Percentiles rank a stretch among this genome's conserved stretches.
Conservation (phyloP, 2,113 vertebrate genomes). For the Chloroceryle aenea region DNA sequence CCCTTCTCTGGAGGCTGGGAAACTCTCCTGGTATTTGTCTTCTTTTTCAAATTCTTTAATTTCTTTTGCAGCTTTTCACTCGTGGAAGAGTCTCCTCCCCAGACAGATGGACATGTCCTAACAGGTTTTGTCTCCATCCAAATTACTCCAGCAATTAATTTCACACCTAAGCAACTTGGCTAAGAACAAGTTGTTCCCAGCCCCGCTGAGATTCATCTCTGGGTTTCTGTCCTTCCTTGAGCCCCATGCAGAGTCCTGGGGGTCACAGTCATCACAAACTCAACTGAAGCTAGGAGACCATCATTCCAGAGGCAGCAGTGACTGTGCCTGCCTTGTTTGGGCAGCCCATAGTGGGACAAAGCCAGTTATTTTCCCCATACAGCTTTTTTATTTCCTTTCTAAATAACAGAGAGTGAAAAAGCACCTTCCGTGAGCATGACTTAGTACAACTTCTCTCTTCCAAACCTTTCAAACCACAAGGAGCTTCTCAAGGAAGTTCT, state of each 20-base stretch:
- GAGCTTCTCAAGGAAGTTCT: not conserved
- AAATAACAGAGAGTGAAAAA: not conserved
- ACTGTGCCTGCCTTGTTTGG: not conserved
- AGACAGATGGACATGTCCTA: not conserved
- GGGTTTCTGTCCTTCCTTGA: not conserved
- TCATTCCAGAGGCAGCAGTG: not conserved
- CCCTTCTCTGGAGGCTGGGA: fast-evolving
- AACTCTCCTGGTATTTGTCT: not conserved
- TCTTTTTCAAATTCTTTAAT: too few relatives aligned
- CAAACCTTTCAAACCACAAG: not conserved
- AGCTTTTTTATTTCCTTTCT: not conserved
- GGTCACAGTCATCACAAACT: not conserved
- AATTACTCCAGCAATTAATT: not conserved
- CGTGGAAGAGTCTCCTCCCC: not conserved
- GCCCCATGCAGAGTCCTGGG: not conserved
- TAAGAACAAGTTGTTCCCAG: not conserved
- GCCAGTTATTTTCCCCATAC: not conserved
- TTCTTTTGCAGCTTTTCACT: not conserved
- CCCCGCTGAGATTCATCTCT: not conserved
- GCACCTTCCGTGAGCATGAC: not conserved
- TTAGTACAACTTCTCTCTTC: not conserved
- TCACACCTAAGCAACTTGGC: not conserved
- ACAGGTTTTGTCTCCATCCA: not conserved
- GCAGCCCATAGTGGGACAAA: fast-evolving
- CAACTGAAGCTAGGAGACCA: not conserved